Evolutionary conservation across 2,797 vertebrate genomes (phyloP).

Genomic region (Phataginus tricuspis): DNA sequence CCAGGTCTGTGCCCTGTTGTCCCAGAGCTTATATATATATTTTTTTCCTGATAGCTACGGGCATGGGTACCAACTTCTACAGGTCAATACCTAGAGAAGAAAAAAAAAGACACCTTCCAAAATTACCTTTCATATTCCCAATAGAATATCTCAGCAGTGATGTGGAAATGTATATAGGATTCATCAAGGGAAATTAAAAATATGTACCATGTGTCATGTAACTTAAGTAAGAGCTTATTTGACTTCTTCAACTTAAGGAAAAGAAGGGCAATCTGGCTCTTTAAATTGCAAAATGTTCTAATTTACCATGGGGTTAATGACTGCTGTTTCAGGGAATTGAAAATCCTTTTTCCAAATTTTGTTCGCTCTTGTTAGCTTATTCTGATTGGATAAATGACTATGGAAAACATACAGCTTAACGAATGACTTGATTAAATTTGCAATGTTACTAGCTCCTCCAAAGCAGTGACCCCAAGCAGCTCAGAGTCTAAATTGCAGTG

Average conservation of each 20-base stretch:
- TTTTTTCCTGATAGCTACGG: not conserved
- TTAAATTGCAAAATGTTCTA: not conserved
- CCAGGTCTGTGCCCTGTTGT: not conserved
- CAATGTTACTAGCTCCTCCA: fast-evolving
- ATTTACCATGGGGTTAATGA: not conserved
- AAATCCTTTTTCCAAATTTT: not conserved
- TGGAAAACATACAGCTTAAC: not conserved
- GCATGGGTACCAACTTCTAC: not conserved
- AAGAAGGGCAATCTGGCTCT: not conserved
- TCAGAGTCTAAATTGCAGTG: fast-evolving
- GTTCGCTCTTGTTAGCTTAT: not conserved
- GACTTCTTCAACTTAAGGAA: not conserved
- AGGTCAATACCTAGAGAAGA: too few species aligned
- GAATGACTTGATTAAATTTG: not conserved
- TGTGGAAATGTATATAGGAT: not conserved
- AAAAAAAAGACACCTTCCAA: not conserved
- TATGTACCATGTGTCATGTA: not conserved
- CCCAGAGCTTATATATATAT: not conserved
- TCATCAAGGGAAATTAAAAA: not conserved
- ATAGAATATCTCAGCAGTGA: not conserved
- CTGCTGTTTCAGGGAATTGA: not conserved
- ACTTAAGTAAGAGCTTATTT: not conserved
- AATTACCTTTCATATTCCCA: not conserved
- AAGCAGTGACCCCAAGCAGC: fast-evolving
- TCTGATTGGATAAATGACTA: not conserved